Base-by-base conservation (phyloP, 2,888 invertebrate genomes). In the Margaritifera margaritifera region DNA sequence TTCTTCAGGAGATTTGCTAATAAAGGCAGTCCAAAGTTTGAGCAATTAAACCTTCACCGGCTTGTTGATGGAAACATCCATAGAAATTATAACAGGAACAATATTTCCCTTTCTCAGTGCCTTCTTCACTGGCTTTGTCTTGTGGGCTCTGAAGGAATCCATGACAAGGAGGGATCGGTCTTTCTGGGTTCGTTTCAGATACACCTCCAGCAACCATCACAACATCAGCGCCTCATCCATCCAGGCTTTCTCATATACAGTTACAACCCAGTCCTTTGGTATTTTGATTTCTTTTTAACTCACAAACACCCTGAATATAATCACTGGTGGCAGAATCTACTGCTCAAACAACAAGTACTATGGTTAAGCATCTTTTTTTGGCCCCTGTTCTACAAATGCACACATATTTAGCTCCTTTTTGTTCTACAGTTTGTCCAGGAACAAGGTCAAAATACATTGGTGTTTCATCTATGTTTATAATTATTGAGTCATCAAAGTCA, bases 401-500 rank as follows among this genome's bases (percentile, higher is more conserved):
- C 20, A 69, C 64, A 57, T 27, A 62, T 31, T 64, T 69, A 6
- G 24, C 31, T 6, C 70, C 74, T 18, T 53, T 62, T 6, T 55
- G 52, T 22, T 61, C 42, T 8, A 74, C 55, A 6, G 67, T 70
- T 53, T 25, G 55, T n/a, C 56, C 51, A 5, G 69, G 75, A 19
- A 69, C 62, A 20, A 75, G 55, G 54, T 63, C 68, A 53, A 68
- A 68, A 55, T 62, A 63, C 25, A 68, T 54, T 4, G 68, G 68
- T 0, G 69, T 65, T 52, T 74, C 69, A 42, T 74, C 71, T 71
- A 74, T 74, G 51, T 74, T 71, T 1, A 71, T 62, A 18, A 75
- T 75, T 20, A 55, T 31, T n/a, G 52, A 52, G 53, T 71, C 64
- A 6, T 75, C 69, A 22, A 72, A 75, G 1, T 75, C 72, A 50